Base-by-base conservation (phyloP, 2,113 vertebrate species). In the Orycteropus afer region DNA sequence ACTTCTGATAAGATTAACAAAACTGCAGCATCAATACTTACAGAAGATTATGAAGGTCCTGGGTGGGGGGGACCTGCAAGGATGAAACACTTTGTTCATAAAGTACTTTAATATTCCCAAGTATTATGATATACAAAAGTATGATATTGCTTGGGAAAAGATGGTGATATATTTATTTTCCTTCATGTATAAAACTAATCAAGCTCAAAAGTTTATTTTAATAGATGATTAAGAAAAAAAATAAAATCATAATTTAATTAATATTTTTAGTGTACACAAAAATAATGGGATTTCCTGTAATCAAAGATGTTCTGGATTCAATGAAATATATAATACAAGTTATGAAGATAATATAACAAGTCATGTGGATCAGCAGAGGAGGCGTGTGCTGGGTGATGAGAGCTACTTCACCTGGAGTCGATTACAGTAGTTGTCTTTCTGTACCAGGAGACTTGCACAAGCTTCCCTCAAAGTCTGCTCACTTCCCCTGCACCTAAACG, bases 401-500 rank as follows among this genome's bases (percentile, higher is more conserved):
- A 29, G 0, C 53, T 49, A 17, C 34, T 95, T 89, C 20, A 13
- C 25, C 40, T 65, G 42, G 18, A 69, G 45, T 20, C 40, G 29
- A 76, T 49, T 1, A 3, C 2, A 51, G 49, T 25, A 59, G 15
- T 11, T 51, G 27, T 12, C 3, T 67, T 2, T 55, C 40, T 59
- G 2, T 65, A 20, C 37, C 10, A 55, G 18, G 27, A 29, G 32
- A 37, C 32, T 57, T 40, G 4, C 55, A 89, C 22, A 94, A 69
- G 2, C 20, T 40, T 53, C 37, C 17, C 11, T 34, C 42, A 61
- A 53, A 27, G 0, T 1, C 17, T 42, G 5, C 3, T 11, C 1
- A 85, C 14, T 61, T 18, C 1, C 20, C 1, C 7, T 77, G 14
- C 73, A 27, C 32, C 17, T 37, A 42, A 89, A 37, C 63, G 4